Evolutionary conservation across 2,113 vertebrate species (phyloP).

Genomic region (Xyrauchen texanus): DNA sequence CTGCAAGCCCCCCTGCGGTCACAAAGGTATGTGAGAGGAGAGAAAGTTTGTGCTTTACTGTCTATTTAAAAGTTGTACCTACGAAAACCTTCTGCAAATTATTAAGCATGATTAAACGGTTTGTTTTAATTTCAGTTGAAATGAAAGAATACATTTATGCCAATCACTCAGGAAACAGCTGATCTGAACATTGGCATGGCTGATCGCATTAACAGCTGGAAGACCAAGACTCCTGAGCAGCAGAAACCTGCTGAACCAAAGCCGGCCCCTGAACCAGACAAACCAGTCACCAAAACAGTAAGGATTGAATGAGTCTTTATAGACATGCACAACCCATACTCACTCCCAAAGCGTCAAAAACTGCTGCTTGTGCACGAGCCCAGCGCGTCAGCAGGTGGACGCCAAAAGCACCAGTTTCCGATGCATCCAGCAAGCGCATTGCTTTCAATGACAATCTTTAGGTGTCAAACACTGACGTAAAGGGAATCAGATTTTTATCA

Average conservation of each 20-base stretch:
- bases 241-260: slow-evolving; percentile 79
- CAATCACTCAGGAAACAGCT: slow-evolving; percentile 80
- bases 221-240: slow-evolving; percentile 87
- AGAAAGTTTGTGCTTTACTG: no score
- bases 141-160: neutral
- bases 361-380: no score
- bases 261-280: slow-evolving; percentile 59
- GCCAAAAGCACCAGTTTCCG: no score
- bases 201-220: slow-evolving; percentile 88
- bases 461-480: no score
- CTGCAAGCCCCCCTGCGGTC: slow-evolving; percentile 70
- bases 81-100: neutral
- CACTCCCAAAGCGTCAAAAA: no score
- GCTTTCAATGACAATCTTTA: no score
- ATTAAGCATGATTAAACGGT: neutral
- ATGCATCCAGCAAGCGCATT: no score
- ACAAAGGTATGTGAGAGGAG: slow-evolving; percentile 79
- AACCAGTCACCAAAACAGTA: neutral
- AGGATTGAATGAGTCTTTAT: neutral
- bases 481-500: no score
- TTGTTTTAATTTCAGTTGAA: neutral
- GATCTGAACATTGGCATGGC: slow-evolving; percentile 84
- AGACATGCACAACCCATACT: no score
- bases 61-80: no score
- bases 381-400: no score